Base-by-base conservation (phyloP, 2,797 vertebrate genomes). In the Dendrocincla tyrannina region DNA sequence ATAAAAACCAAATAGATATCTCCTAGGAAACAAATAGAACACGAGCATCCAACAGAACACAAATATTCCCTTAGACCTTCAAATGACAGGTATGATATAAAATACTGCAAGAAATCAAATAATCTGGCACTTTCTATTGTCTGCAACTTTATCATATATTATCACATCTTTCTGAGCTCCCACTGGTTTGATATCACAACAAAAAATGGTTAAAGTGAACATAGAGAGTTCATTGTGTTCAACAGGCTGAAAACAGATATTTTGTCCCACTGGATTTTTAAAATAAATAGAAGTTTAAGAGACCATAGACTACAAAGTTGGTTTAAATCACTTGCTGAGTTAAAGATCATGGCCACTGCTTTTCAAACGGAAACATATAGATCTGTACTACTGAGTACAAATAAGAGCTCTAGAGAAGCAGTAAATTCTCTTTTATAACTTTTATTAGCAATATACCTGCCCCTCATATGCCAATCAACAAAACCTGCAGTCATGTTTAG, bases 41-140 rank as follows among this genome's bases (percentile, higher is more conserved):
- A 64, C 0, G 0, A 67, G 12, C 22, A 80, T 30, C 37, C 88
- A 47, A 88, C 16, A n/a, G 46, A 84, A 95, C 86, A 62, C 17
- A 91, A 79, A 90, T 73, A 94, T 53, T 67, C 58, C 28, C 16
- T 55, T 74, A 85, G 91, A 93, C 49, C 33, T 92, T 89, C 59
- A 89, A 63, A 89, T 70, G 58, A 62, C 37, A 87, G 19, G 41
- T 83, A 22, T 64, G 35, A 82, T 62, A 53, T 11, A 47, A 96
- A 95, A 74, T 47, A 85, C 8, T 55, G 52, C 69, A 53, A 85
- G 32, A 89, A 86, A 82, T 87, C 35, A 63, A 86, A 79, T 78
- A 32, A 76, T 59, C 41, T 76, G 32, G 23, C 59, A 82, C 20
- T 81, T 93, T n/a, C 32, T 35, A 44, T 14, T 84, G 72, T 52